Conservation (phyloP, 2,888 invertebrate species). For the Petrophora chlorosata region DNA sequence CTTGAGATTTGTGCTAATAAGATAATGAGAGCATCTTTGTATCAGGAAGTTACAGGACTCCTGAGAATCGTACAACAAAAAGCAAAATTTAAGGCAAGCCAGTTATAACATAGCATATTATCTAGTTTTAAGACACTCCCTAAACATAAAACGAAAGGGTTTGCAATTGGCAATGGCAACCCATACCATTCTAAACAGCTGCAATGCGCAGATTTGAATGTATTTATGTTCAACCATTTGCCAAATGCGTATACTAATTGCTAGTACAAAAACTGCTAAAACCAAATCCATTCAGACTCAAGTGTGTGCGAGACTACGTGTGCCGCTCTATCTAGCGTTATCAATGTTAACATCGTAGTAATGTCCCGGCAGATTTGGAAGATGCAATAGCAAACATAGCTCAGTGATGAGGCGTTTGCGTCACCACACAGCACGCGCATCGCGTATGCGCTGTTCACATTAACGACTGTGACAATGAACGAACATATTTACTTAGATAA, state of each 20-base stretch:
- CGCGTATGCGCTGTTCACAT: neutral
- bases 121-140: too few species aligned
- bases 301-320: constrained; percentile 4
- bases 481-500: too few species aligned
- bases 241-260: neutral
- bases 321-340: constrained; percentile 2
- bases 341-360: neutral
- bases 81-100: neutral
- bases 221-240: constrained; percentile 3
- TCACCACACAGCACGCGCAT: constrained; percentile 10
- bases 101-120: too few species aligned
- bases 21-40: constrained; percentile 1
- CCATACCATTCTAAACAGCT: constrained; percentile 3
- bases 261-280: too few species aligned
- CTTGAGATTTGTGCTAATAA: constrained; percentile 1
- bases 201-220: constrained; percentile 3
- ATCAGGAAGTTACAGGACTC: neutral
- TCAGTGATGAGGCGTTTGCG: constrained; percentile 11
- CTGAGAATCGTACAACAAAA: neutral
- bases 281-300: too few species aligned
- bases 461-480: neutral
- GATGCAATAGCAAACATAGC: constrained; percentile 20
- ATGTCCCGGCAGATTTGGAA: constrained; percentile 12
- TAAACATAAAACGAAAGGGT: too few species aligned
- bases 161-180: too few species aligned